Percentiles rank a stretch among this genome's conserved stretches.
Evolutionary conservation across 1,140 invertebrate genomes (phyloP).

Genomic region (Agrypnia vestita): DNA sequence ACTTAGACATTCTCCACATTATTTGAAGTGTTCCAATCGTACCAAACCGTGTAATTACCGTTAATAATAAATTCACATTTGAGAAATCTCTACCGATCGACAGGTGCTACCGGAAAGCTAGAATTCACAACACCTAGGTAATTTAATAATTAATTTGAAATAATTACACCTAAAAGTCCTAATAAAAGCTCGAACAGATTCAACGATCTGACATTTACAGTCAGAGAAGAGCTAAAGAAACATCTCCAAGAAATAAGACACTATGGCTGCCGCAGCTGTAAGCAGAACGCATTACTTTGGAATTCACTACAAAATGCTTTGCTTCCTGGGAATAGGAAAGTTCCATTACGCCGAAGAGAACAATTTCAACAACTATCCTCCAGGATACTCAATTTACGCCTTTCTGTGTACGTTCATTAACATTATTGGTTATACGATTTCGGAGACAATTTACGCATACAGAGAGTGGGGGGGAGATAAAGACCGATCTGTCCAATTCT

Average conservation of each 20-base stretch:
- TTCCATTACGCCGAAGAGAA: conserved; percentile 56
- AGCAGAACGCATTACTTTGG: conserved; percentile 43
- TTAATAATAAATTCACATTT: not conserved
- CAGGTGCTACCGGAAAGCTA: not conserved
- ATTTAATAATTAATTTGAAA: not conserved
- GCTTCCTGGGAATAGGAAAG: conserved; percentile 53
- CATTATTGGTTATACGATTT: conserved; percentile 50
- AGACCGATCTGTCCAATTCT: conserved; percentile 48
- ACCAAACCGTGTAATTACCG: not conserved
- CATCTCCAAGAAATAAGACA: not conserved
- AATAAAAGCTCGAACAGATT: too few species aligned
- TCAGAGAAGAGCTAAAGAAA: too few species aligned
- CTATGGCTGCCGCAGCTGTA: conserved; percentile 7
- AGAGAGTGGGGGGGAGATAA: conserved; percentile 52
- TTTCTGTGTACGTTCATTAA: conserved; percentile 43
- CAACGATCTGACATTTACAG: too few species aligned
- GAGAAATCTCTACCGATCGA: conserved; percentile 1
- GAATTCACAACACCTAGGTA: not conserved
- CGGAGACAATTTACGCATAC: conserved; percentile 50
- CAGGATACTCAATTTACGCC: conserved; percentile 42
- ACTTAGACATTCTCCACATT: not conserved
- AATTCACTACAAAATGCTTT: conserved; percentile 50
- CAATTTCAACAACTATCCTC: conserved; percentile 56
- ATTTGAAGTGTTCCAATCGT: not conserved
- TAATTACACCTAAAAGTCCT: not conserved